These are phyloP conservation scores for Kryptopterus vitreolus DNA, from an alignment of 2,797 vertebrate species.

Conservation along the genomic window DNA sequence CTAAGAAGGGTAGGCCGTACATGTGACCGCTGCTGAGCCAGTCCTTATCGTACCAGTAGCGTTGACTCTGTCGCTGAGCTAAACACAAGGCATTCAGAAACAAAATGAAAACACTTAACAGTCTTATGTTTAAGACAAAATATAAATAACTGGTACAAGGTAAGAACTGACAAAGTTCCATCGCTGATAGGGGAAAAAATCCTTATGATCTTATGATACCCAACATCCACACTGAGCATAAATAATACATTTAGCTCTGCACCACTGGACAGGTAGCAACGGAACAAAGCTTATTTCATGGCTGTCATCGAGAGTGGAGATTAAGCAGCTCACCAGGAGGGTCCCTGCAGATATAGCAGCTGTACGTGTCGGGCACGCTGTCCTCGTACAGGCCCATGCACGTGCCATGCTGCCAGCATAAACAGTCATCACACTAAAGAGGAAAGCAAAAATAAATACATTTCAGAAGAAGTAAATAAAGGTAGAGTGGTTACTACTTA, in stretches of 20 bases:
- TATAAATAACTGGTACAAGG: too few species aligned
- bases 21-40: conserved; percentile 89
- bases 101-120: background rate
- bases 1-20: conserved; percentile 90
- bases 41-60: conserved; percentile 89
- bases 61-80: conserved; percentile 88
- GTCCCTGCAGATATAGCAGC: conserved; percentile 93
- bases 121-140: too few species aligned
- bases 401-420: conserved; percentile 96
- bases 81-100: conserved; percentile 39
- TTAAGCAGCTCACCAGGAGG: conserved; percentile 78
- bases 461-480: background rate
- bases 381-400: conserved; percentile 97
- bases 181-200: background rate
- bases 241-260: background rate
- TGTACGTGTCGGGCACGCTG: conserved; percentile 90
- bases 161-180: background rate
- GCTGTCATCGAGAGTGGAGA: background rate
- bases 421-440: conserved; percentile 90
- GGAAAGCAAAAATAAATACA: background rate
- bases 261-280: background rate
- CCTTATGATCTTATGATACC: background rate
- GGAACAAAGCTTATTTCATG: background rate
- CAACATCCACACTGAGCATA: background rate
- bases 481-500: background rate